Base-by-base conservation (phyloP, 1,140 invertebrate species). In the Centruroides vittatus region DNA sequence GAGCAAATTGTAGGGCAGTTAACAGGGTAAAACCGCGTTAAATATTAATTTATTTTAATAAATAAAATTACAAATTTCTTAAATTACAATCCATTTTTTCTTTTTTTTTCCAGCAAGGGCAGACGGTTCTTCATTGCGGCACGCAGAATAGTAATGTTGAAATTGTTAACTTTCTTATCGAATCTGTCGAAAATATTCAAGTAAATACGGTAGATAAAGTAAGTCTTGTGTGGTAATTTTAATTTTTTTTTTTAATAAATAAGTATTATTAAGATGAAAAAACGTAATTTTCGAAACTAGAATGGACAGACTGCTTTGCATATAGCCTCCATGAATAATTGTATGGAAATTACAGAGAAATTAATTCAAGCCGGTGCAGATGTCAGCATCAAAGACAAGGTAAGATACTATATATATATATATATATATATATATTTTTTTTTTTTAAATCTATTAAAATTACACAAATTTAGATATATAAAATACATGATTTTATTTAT, bases 1-100 rank as follows among this genome's bases (percentile, higher is more conserved):
- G 86, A 13, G 86, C 86, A 58, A 85, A 80, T 67, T 79, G 85
- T 12, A 80, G 81, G 51, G 82, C 83, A 63, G 79, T 81, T 54
- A 89, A 87, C 71, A 88, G 87, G 81, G 86, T 89, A 79, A 71
- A 23, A 23, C 23, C 2, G 23, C 23, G 23, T 23, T 23, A 23
- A 23, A 23, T 23, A 23, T 23, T 23, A 23, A 23, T 23, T 23
- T 23, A 23, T 23, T 23, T 23, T 23, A 23, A 23, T 23, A 23
- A 23, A 23, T 23, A 23, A 23, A 23, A 23, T 23, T 23, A 23
- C 23, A 23, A 23, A 23, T 23, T 23, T 23, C 23, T 23, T 23
- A 23, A 23, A 51, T 34, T 34, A 51, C 34, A 12, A 34, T 60
- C 35, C 23, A 56, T 47, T 57, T 57, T 66, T 60, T 57, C 46